Evolutionary conservation across 2,888 invertebrate species (phyloP), one percentile per base, ranked within the genome.

Genomic region (Apantesis nais): DNA sequence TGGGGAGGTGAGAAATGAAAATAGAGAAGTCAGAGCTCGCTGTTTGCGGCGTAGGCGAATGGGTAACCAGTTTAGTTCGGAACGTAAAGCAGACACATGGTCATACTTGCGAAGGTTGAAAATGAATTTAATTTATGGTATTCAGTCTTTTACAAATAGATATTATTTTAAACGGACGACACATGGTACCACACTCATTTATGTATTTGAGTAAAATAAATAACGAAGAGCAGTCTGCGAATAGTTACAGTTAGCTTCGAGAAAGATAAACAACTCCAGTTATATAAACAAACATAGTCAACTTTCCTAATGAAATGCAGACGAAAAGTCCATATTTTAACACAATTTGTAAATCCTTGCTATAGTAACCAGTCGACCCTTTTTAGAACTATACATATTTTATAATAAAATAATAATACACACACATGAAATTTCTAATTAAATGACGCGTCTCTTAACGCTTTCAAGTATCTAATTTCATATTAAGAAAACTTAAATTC

Each of bases 331-430:
- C 63, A 3, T 41, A 16, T 41, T 37, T 39, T 39, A 62, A 12
- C 37, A 37, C 63, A 63, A 63, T 41, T 41, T 41, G 63, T 63
- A 39, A 63, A 63, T 63, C 29, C 63, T 39, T 63, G 41, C 41
- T 39, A 14, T 37, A 62, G n/a, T 25, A n/a, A 25, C n/a, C 41
- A 16, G 39, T 14, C 37, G 25, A 7, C 3, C 63, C 44, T 16
- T 22, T 55, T 55, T 62, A 2, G 34, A 55, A 9, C 31, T 37
- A 62, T 19, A 29, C 16, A 25, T 29, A 58, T 25, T 7, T 25
- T 55, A n/a, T 25, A 25, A n/a, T 58, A 48, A 48, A 8, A 22
- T 22, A 48, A 5, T 22, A 1, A 39, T 39, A 39, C 39, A 39
- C 11, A 16, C 5, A 16, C 44, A 44, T 44, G 16, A 16, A 14